phyloP scores from a whole-genome alignment of 1,140 invertebrate genomes.

The Bicyclus anynana region DNA sequence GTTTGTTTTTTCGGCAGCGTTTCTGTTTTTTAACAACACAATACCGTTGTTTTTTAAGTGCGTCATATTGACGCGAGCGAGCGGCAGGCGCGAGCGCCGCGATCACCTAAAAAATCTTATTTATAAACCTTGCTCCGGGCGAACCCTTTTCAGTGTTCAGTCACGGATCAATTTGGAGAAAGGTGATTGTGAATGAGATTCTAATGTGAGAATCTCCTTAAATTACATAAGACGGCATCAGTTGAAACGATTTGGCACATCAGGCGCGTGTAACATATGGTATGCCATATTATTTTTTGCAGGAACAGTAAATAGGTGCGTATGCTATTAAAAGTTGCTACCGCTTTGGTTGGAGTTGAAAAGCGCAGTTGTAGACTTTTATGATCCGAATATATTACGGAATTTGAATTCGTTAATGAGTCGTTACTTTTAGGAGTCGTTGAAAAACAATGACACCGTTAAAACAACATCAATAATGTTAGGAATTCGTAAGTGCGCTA shows the following conservation, averaged over 20 bases:
- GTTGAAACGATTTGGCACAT: slow-evolving; percentile 1
- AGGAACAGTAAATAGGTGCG: neutral
- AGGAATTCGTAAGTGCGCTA: slow-evolving; percentile 69
- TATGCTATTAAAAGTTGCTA: neutral
- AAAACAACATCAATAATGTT: slow-evolving; percentile 69
- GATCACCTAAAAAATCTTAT: slow-evolving; percentile 17
- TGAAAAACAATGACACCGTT: slow-evolving; percentile 47
- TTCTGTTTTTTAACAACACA: slow-evolving; percentile 74
- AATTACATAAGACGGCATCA: slow-evolving; percentile 1
- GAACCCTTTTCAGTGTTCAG: slow-evolving; percentile 60
- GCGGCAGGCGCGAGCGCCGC: slow-evolving; percentile 49
- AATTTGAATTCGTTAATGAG: slow-evolving; percentile 5
- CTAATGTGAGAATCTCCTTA: slow-evolving; percentile 20
- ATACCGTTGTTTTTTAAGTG: slow-evolving; percentile 67
- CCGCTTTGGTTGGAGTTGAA: no score
- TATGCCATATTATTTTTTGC: neutral
- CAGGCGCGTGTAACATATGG: neutral
- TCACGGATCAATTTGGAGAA: slow-evolving; percentile 54
- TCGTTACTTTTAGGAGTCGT: slow-evolving; percentile 17
- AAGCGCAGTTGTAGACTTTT: no score
- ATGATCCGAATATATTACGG: neutral
- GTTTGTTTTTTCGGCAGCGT: slow-evolving; percentile 70
- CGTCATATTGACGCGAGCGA: slow-evolving; percentile 64
- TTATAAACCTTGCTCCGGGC: slow-evolving; percentile 49
- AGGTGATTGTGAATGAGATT: slow-evolving; percentile 27